Base-by-base conservation (phyloP, 2,797 vertebrate species). In the Pseudocheirus occidentalis region DNA sequence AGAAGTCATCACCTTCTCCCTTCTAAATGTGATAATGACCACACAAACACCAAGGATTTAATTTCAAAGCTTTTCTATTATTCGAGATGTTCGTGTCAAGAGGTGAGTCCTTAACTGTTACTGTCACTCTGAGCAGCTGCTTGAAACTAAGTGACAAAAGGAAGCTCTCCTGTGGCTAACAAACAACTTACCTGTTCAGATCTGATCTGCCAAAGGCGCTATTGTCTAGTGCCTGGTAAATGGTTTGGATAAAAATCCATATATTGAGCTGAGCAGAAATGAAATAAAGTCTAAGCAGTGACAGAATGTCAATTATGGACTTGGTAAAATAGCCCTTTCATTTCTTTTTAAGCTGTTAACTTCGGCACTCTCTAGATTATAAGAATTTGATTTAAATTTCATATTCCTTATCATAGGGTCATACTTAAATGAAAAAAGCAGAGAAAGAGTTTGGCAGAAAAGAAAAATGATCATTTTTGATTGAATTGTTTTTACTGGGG, bases 221-320 rank as follows among this genome's bases (percentile, higher is more conserved):
- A 94, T 29, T 95, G 97, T 97, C 94, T 95, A 96, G 59, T 1
- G 24, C 91, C 93, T 95, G 94, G 97, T 87, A 98, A 97, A 97
- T 93, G 93, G 95, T 96, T 98, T 92, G 94, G 96, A 98, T 96
- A 96, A 98, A 98, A 98, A 98, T 98, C 98, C 57, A 98, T 98
- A 97, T 96, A 98, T 93, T 95, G 97, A 98, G 95, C 93, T 90
- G 90, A 58, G 93, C 58, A 98, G 93, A 97, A 97, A 98, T 95
- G 93, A 98, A 98, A 97, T 97, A 97, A 97, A 98, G 95, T 46
- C 95, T 12, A 16, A 98, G 94, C 91, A 90, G 92, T 95, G 96
- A 97, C 96, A 98, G 97, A 96, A 97, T 66, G 91, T 97, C 94
- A 81, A 94, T 97, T 93, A 95, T 0, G 31, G 57, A 92, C 52